A percentile compares a stretch with the other conserved stretches of the same genome.
Conservation (phyloP, 1,140 invertebrate species). For the Dinoponera quadriceps region DNA sequence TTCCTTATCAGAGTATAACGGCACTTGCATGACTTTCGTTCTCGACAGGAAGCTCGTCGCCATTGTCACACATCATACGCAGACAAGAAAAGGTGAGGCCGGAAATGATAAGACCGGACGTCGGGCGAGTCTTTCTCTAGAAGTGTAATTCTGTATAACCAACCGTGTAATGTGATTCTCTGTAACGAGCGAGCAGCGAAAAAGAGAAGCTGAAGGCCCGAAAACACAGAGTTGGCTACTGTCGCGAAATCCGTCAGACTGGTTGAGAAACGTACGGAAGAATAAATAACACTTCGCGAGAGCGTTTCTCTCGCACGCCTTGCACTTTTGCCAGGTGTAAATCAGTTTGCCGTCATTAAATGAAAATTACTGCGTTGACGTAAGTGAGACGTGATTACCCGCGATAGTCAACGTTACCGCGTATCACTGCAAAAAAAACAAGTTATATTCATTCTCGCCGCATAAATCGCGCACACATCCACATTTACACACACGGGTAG, state of each 20-base stretch:
- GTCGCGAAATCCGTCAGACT: slow-evolving; percentile 5
- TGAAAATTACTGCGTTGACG: neutral
- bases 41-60: neutral
- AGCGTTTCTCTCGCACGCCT: neutral
- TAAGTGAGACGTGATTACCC: neutral
- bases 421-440: slow-evolving; percentile 20
- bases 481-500: slow-evolving; percentile 6
- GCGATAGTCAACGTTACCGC: neutral
- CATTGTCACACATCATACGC: neutral
- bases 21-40: neutral
- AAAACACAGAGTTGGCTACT: neutral
- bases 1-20: neutral
- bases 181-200: neutral
- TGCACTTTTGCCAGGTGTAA: neutral
- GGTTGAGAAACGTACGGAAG: slow-evolving; percentile 14
- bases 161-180: neutral
- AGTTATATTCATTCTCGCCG: slow-evolving; percentile 10
- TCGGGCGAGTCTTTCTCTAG: slow-evolving; percentile 30
- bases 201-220: neutral
- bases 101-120: slow-evolving; percentile 58
- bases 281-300: slow-evolving; percentile 36
- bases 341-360: neutral
- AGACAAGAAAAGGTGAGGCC: slow-evolving; percentile 34
- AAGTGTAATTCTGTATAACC: slow-evolving; percentile 15
- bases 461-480: slow-evolving; percentile 4